Base-by-base conservation (phyloP, 2,797 vertebrate genomes). In the Typhlichthys subterraneus region DNA sequence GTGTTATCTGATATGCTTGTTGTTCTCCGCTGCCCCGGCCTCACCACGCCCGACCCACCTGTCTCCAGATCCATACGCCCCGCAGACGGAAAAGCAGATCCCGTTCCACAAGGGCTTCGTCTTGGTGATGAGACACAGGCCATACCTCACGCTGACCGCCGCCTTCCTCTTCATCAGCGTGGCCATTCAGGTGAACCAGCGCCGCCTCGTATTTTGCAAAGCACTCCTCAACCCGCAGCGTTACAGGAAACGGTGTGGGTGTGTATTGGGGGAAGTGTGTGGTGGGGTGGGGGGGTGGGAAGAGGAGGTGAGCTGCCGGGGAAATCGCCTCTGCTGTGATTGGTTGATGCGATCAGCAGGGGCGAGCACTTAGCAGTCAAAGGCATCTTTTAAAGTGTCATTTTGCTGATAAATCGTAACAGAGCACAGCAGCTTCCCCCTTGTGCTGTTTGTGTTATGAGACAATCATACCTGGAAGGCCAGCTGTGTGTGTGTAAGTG, bases 121-220 rank as follows among this genome's bases (percentile, higher is more conserved):
- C 73, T 91, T 95, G 86, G 95, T 96, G 51, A 92, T 96, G 93
- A 92, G 88, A 71, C 94, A 97, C 0, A 89, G 93, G 0, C 96
- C 97, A 0, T 99, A 98, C 65, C 83, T 96, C 80, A 97, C 87
- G n/a, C 92, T 99, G 45, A 95, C 95, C 0, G 86, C 92, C 4
- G 91, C 95, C 1, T 99, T 99, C 89, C 93, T 99, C 84, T 95
- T 99, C 92, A 97, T 98, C 84, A 95, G 96, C 0, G 95, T 97
- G 29, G 98, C 96, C 13, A 93, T 99, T 75, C 96, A 99, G 97
- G 98, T 99, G 93, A 90, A 65, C 64, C 62, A 47, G 45, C 13
- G 9, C 45, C n/a, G 65, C 57, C 50, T 0, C 70, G 62, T 38
- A 64, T 65, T 70, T 63, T 45, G 33, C 4, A 0, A 61, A 23